Conservation (phyloP, 2,113 vertebrate species). For the Clinocottus analis region DNA sequence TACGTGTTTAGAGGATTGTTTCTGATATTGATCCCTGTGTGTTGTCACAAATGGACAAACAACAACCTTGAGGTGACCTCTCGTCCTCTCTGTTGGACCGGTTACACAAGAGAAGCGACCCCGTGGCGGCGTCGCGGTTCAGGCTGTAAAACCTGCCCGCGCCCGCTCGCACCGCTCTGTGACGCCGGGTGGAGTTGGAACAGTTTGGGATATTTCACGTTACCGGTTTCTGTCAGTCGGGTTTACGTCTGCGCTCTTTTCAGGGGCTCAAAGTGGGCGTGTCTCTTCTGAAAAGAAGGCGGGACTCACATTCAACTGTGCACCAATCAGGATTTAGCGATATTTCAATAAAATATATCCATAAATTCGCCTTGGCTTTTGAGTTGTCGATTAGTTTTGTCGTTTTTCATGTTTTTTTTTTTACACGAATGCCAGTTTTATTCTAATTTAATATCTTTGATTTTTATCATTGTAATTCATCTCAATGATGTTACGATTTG, state of each 20-base stretch:
- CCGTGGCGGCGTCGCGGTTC: not conserved
- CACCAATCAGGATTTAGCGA: not conserved
- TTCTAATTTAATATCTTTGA: not conserved
- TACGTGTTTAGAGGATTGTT: not conserved
- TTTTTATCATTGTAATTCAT: not conserved
- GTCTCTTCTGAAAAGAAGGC: not conserved
- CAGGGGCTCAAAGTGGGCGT: not conserved
- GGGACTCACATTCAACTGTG: not conserved
- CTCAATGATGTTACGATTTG: not conserved
- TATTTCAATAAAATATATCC: not conserved
- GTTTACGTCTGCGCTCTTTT: not conserved
- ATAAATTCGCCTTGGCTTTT: not conserved
- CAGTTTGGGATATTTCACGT: not conserved
- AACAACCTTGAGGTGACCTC: not conserved
- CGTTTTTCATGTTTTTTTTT: too few species aligned
- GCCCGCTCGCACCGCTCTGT: conserved; percentile 9
- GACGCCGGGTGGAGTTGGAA: not conserved
- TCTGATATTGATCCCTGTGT: conserved; percentile 13
- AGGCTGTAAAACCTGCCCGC: not conserved
- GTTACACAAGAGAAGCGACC: not conserved
- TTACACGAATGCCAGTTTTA: not conserved
- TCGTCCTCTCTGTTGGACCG: not conserved
- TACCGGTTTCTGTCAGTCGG: not conserved
- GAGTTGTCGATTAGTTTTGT: not conserved
- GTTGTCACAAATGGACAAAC: conserved; percentile 9